Conservation (phyloP, 2,888 invertebrate genomes). For the Nemoura dubitans region DNA sequence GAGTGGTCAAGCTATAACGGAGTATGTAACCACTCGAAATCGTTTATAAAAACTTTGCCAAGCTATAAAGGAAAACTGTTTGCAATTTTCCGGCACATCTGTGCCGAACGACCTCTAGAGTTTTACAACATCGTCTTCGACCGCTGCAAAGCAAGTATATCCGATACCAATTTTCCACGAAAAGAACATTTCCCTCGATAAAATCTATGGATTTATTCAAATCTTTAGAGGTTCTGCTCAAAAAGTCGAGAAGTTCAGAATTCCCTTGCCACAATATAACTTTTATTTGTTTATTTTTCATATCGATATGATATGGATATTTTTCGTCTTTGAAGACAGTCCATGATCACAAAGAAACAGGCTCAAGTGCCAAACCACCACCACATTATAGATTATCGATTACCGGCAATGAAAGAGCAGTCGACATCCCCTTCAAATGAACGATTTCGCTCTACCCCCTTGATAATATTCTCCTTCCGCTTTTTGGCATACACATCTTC, state of each 20-base stretch:
- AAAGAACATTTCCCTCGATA: neutral
- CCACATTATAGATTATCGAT: neutral
- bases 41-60: too few relatives aligned
- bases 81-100: neutral
- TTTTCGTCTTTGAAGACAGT: neutral
- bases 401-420: neutral
- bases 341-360: neutral
- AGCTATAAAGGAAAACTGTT: neutral
- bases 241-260: neutral
- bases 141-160: neutral
- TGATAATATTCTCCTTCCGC: neutral
- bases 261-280: neutral
- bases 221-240: neutral
- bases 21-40: too few relatives aligned
- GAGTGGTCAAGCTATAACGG: too few relatives aligned
- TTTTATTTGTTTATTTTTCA: neutral
- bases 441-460: neutral
- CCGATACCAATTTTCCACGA: neutral
- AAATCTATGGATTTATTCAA: neutral
- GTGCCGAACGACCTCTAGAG: neutral
- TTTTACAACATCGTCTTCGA: neutral
- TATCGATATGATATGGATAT: neutral
- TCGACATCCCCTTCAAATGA: neutral
- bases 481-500: neutral
- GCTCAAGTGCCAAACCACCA: neutral